phyloP scores from a whole-genome alignment of 2,888 invertebrate species.

The Ramazzottius varieornatus region DNA sequence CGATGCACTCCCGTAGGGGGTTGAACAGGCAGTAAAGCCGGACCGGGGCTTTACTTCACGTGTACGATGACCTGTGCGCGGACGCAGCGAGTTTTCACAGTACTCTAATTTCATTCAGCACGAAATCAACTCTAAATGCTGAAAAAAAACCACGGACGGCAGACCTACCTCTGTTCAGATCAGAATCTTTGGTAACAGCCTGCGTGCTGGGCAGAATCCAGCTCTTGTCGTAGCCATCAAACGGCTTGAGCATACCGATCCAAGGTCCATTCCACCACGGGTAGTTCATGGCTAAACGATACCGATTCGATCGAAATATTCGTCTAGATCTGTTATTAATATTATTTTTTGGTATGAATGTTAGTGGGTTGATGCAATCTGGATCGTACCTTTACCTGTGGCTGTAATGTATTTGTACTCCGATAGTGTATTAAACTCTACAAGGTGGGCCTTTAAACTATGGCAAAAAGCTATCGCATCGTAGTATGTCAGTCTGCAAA shows the following conservation, averaged over 20 bases:
- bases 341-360: not conserved
- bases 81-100: too few species aligned
- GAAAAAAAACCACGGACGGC: too few species aligned
- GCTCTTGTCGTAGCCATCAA: not conserved
- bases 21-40: too few species aligned
- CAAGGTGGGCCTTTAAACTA: not conserved
- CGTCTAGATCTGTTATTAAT: too few species aligned
- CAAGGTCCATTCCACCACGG: slow-evolving; percentile 2
- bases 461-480: not conserved
- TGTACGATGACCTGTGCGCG: too few species aligned
- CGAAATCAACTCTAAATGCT: too few species aligned
- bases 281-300: not conserved
- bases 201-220: not conserved
- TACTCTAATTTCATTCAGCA: too few species aligned
- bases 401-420: not conserved
- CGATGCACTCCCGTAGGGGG: too few species aligned
- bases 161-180: not conserved
- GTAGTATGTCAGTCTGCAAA: not conserved
- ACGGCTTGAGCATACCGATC: not conserved
- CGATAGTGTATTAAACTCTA: not conserved
- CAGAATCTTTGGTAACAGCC: not conserved
- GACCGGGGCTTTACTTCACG: too few species aligned
- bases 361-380: too few species aligned
- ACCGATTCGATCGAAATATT: too few species aligned
- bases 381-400: not conserved